Evolutionary conservation across 2,113 vertebrate species (phyloP).

Genomic region (Upupa epops): DNA sequence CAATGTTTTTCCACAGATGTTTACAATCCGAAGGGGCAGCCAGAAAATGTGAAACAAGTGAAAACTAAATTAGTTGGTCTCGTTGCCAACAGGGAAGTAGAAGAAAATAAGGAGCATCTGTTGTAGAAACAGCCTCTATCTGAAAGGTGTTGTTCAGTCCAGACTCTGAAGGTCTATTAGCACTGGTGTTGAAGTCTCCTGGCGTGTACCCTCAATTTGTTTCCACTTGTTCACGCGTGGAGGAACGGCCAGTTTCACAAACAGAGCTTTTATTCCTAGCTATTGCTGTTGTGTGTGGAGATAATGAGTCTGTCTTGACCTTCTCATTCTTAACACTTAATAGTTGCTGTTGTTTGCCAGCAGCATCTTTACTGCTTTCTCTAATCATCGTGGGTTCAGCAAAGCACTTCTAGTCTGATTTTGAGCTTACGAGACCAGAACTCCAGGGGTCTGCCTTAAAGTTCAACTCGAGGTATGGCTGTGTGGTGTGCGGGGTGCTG

Average conservation of each 20-base stretch:
- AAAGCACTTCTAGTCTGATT: background rate
- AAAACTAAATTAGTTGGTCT: background rate
- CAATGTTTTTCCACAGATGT: background rate
- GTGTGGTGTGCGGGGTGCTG: background rate
- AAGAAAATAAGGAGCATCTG: slow-evolving; percentile 15
- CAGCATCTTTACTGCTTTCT: background rate
- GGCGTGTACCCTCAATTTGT: background rate
- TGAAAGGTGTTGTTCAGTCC: background rate
- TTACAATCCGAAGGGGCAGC: slow-evolving; percentile 24
- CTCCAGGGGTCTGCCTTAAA: background rate
- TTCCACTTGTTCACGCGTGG: background rate
- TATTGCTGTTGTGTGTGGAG: background rate
- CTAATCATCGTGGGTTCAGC: background rate
- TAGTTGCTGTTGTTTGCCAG: background rate
- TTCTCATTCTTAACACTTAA: background rate
- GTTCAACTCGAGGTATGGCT: background rate
- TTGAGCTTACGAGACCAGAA: background rate
- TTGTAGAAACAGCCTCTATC: slow-evolving; percentile 21
- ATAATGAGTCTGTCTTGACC: background rate
- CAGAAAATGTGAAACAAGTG: slow-evolving; percentile 3
- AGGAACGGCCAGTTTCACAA: slow-evolving; percentile 14
- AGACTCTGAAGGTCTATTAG: background rate
- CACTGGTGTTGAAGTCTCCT: background rate
- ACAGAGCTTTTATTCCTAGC: slow-evolving; percentile 15
- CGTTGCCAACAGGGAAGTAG: slow-evolving; percentile 1